These are phyloP conservation scores for Phytoseiulus persimilis DNA, from an alignment of 2,888 invertebrate species.

Conservation along the genomic window DNA sequence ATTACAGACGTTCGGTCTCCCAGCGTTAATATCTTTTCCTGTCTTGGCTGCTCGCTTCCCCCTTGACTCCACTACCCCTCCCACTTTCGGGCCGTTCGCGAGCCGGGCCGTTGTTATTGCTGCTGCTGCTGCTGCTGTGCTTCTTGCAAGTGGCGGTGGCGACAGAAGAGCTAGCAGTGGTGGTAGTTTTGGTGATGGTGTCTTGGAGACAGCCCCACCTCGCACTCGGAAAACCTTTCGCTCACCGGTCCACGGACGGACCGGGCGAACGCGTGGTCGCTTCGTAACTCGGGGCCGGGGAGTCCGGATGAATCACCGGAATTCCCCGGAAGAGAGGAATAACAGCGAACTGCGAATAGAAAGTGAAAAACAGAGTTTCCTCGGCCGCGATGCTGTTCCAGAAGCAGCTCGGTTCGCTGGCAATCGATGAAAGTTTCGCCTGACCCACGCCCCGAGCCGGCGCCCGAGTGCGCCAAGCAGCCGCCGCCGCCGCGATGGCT, in stretches of 20 bases:
- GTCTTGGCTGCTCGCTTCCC: not conserved
- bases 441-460: not conserved
- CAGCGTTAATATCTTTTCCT: not conserved
- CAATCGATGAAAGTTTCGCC: not conserved
- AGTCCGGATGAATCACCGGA: not conserved
- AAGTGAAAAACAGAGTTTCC: not conserved
- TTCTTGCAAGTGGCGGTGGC: not conserved
- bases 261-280: not conserved
- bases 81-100: too few species aligned
- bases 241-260: not conserved
- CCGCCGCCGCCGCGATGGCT: not conserved
- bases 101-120: not conserved
- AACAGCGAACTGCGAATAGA: not conserved
- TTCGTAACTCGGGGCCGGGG: not conserved
- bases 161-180: not conserved
- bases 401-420: not conserved
- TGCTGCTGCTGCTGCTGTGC: too few species aligned
- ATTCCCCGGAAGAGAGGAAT: too few species aligned
- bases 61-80: not conserved
- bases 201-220: not conserved
- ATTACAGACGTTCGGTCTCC: not conserved
- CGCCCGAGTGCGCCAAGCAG: not conserved
- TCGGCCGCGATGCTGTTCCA: not conserved
- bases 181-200: not conserved
- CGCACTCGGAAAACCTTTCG: not conserved